Conservation (phyloP, 2,113 vertebrate species). For the Pitta sordida region DNA sequence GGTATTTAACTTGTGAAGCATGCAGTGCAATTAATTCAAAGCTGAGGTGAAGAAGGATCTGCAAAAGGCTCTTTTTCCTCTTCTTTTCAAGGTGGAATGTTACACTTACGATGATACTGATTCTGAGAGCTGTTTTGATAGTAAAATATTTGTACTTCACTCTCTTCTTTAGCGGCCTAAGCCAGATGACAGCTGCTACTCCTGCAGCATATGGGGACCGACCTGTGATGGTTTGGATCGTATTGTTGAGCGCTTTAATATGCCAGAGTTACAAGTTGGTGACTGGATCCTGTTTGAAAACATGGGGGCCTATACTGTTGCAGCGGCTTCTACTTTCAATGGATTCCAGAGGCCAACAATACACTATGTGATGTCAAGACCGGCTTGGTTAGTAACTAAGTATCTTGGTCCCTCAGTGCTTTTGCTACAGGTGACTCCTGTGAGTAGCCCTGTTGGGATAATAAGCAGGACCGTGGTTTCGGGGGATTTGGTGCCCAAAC, state of each 20-base stretch:
- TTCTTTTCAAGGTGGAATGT: neutral
- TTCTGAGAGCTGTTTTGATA: neutral
- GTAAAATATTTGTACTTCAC: neutral
- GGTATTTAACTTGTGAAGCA: neutral
- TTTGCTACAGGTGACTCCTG: neutral
- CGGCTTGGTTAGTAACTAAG: constrained; percentile 82
- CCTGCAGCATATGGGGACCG: constrained; percentile 95
- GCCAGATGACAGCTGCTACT: constrained; percentile 86
- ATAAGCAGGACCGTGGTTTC: neutral
- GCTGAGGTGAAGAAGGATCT: neutral
- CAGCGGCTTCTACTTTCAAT: constrained; percentile 95
- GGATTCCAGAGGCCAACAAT: constrained; percentile 94
- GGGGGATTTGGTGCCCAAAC: neutral
- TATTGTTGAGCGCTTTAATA: constrained; percentile 85
- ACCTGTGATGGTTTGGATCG: constrained; percentile 95
- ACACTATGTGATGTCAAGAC: constrained; percentile 87
- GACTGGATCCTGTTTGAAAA: constrained; percentile 97
- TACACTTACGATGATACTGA: rapidly evolving
- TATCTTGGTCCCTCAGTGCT: neutral
- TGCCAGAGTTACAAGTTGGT: constrained; percentile 92
- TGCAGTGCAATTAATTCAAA: neutral
- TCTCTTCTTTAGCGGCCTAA: constrained; percentile 81
- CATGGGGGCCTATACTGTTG: constrained; percentile 97
- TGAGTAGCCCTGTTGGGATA: neutral
- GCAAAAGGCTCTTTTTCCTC: neutral